These are phyloP conservation scores for Charina bottae DNA, from an alignment of 2,113 vertebrate species.

Conservation along the genomic window DNA sequence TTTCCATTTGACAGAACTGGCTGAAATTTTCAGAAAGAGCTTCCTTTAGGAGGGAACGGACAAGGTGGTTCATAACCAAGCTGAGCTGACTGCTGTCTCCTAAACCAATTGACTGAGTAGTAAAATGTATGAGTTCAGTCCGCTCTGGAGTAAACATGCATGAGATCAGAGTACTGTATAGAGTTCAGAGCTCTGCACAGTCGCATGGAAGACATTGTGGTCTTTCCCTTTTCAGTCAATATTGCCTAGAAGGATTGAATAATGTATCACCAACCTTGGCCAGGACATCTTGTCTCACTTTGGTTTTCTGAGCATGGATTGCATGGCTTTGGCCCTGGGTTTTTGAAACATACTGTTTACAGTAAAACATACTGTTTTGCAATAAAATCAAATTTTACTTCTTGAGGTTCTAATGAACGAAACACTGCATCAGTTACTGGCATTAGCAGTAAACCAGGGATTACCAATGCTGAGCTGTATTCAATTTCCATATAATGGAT, in stretches of 20 bases:
- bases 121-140: not conserved
- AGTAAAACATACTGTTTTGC: conserved; percentile 7
- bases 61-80: not conserved
- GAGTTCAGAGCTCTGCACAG: not conserved
- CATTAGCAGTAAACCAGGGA: not conserved
- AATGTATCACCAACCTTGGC: not conserved
- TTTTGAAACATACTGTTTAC: conserved; percentile 10
- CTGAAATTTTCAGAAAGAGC: not conserved
- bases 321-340: not conserved
- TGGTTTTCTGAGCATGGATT: not conserved
- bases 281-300: not conserved
- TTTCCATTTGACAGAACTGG: not conserved
- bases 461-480: conserved; percentile 16
- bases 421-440: not conserved
- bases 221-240: not conserved
- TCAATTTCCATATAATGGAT: conserved; percentile 25
- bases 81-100: not conserved
- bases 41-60: not conserved
- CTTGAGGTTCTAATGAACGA: not conserved
- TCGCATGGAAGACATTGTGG: not conserved
- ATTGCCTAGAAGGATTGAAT: not conserved
- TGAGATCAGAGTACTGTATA: not conserved
- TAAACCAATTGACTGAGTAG: not conserved
- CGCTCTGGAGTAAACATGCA: not conserved
- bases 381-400: conserved; percentile 24